A percentile compares a stretch with the other conserved stretches of the same genome.
Evolutionary conservation across 2,797 vertebrate species (phyloP).

Genomic region (Acipenser oxyrinchus): DNA sequence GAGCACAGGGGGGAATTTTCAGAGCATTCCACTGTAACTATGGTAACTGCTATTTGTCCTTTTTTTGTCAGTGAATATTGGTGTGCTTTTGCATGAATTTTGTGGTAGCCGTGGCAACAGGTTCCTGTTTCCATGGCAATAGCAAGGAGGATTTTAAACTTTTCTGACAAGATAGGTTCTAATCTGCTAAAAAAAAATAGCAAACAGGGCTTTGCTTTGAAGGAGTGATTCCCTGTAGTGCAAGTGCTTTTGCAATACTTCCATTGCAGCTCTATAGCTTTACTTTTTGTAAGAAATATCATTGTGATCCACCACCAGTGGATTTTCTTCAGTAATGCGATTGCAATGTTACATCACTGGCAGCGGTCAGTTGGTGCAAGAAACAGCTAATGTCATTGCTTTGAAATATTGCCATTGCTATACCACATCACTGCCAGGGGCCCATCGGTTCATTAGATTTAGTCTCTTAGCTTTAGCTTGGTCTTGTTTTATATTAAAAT

Average conservation of each 20-base stretch:
- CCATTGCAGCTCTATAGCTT: background rate
- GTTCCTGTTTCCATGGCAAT: conserved; percentile 8
- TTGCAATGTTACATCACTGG: background rate
- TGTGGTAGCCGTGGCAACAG: conserved; percentile 34
- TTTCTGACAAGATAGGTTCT: conserved; percentile 28
- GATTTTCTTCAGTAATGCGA: background rate
- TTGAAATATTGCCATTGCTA: conserved; percentile 7
- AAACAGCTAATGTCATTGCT: conserved; percentile 3
- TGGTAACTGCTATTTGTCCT: conserved; percentile 36
- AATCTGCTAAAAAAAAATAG: conserved; percentile 6
- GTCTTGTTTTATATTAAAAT: background rate
- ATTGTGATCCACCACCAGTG: conserved; percentile 1
- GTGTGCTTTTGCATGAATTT: conserved; percentile 37
- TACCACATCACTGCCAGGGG: conserved; percentile 2
- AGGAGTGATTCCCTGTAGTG: background rate
- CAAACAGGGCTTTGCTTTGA: conserved; percentile 4
- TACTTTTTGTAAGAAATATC: background rate
- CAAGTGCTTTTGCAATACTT: background rate
- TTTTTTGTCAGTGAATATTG: conserved; percentile 34
- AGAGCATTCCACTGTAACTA: conserved; percentile 31
- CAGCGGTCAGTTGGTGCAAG: background rate
- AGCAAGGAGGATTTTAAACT: conserved; percentile 27
- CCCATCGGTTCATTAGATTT: conserved; percentile 9
- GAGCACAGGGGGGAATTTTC: conserved; percentile 26
- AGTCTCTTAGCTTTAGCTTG: background rate